Evolutionary conservation across 2,888 invertebrate genomes (phyloP).

Genomic region (Epistrophe eligans): DNA sequence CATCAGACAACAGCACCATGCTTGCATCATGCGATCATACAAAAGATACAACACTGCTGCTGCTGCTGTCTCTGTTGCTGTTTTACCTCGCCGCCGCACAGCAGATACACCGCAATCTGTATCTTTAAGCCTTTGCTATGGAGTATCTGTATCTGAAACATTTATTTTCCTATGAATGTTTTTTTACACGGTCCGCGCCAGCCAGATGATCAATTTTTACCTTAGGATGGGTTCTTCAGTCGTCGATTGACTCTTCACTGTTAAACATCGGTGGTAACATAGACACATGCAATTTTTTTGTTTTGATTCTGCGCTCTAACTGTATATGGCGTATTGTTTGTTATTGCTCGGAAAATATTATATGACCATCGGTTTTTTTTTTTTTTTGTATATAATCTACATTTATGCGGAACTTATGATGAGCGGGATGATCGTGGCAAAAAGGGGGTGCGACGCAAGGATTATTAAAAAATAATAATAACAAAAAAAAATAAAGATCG

Average conservation of each 20-base stretch:
- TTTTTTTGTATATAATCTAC: conserved; percentile 23
- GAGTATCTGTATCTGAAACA: conserved; percentile 71
- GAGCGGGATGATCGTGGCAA: conserved; percentile 31
- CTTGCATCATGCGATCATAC: conserved; percentile 65
- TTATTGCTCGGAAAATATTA: conserved; percentile 43
- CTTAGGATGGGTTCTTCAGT: conserved; percentile 73
- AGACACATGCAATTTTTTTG: conserved; percentile 51
- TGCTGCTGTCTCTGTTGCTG: conserved; percentile 40
- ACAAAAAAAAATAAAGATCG: conserved; percentile 26
- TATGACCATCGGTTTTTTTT: conserved; percentile 14
- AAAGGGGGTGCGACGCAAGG: conserved; percentile 19
- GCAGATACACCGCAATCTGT: conserved; percentile 64
- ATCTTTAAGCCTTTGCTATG: conserved; percentile 36
- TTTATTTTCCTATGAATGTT: conserved; percentile 62
- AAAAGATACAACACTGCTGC: conserved; percentile 58
- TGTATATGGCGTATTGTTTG: conserved; percentile 30
- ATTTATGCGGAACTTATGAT: conserved; percentile 29
- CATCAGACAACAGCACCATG: conserved; percentile 67
- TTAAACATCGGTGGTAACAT: conserved; percentile 71
- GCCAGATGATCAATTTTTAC: conserved; percentile 75
- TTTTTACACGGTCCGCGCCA: conserved; percentile 59
- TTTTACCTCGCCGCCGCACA: conserved; percentile 2
- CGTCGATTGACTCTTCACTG: conserved; percentile 75
- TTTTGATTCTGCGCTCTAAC: conserved; percentile 35
- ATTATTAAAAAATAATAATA: conserved; percentile 31